Base-by-base conservation (phyloP, 1,140 invertebrate genomes). In the Pissodes strobi region DNA sequence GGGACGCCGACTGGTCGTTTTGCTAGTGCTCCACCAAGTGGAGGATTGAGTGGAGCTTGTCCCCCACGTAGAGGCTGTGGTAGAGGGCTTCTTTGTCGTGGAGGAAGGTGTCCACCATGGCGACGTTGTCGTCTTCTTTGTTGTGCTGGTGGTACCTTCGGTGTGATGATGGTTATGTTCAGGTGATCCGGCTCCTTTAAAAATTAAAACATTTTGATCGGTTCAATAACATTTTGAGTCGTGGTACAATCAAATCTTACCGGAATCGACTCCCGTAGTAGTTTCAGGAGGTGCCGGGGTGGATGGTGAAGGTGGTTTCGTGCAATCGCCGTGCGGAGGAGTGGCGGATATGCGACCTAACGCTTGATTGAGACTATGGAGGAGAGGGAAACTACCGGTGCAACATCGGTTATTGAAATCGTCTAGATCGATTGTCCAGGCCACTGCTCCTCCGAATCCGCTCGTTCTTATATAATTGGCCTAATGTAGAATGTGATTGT, bases 351-450 rank as follows among this genome's bases (percentile, higher is more conserved):
- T 76, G n/a, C 85, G 85, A 58, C 90, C 90, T 30, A 93, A 78
- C 0, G 84, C 90, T 8, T 86, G 81, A 68, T 90, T 90, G 0
- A 94, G 85, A 1, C 87, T 86, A 19, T 85, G 83, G 9, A 94
- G 77, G 3, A 94, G 73, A 0, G 92, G 91, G 66, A 86, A 93
- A 0, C 89, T 78, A 71, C 91, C 91, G 1, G 77, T 77, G 69
- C 92, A 94, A 74, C 92, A 94, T 0, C 82, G 79, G 77, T 94
- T 94, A 37, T 82, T 85, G 70, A 93, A 94, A 73, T 97, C 94
- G 70, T 97, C 94, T 60, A 98, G 78, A 74, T 97, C 95, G 0
- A 97, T 82, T 0, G 94, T 94, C 93, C 93, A 97, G 1, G 93
- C 88, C 62, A 91, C 89, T 1, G 88, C 86, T 6, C 93, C 93